Conservation (phyloP, 1,140 invertebrate species). For the Sarcophaga bullata region DNA sequence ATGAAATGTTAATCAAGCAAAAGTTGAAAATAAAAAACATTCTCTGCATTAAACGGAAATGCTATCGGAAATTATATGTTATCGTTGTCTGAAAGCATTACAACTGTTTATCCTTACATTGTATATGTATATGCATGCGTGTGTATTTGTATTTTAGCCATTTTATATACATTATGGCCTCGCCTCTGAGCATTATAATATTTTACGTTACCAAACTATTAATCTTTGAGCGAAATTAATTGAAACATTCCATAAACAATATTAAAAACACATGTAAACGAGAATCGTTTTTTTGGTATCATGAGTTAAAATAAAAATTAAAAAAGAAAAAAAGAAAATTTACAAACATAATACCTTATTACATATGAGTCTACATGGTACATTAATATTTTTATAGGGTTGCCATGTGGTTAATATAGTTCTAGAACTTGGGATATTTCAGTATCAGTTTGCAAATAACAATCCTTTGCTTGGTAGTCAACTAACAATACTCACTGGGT, state of each 20-base stretch:
- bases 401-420: too few relatives aligned
- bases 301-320: too few relatives aligned
- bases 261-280: background rate
- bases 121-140: background rate
- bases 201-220: conserved; percentile 37
- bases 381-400: too few relatives aligned
- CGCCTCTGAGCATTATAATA: background rate
- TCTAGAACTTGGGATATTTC: too few relatives aligned
- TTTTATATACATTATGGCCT: too few relatives aligned
- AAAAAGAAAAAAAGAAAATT: background rate
- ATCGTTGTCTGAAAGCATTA: background rate
- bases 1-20: background rate
- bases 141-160: background rate
- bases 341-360: background rate
- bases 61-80: background rate
- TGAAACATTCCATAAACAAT: conserved; percentile 38
- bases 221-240: conserved; percentile 41
- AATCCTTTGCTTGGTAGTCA: too few relatives aligned
- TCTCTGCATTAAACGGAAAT: background rate
- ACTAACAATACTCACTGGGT: too few relatives aligned
- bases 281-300: too few relatives aligned
- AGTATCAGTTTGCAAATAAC: too few relatives aligned
- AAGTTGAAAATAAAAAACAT: background rate
- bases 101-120: background rate
- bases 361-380: too few relatives aligned